Percentiles rank a stretch among this genome's conserved stretches.
Evolutionary conservation across 2,797 vertebrate genomes (phyloP).

Genomic region (Hypotaenidia philippensis): DNA sequence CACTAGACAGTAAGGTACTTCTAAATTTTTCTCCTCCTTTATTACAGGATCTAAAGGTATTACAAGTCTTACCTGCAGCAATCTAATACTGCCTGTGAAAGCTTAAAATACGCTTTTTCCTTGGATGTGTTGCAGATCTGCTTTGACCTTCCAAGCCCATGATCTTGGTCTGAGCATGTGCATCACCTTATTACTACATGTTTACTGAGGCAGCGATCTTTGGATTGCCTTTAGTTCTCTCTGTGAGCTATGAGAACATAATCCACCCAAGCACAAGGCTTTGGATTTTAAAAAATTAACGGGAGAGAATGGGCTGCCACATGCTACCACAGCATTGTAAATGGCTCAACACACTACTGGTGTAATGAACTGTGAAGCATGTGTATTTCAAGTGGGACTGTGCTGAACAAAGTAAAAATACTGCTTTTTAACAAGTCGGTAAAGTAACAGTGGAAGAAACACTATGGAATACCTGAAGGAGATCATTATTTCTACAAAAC

Average conservation of each 20-base stretch:
- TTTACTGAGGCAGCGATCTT: not conserved
- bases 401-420: not conserved
- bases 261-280: not conserved
- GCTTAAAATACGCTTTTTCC: not conserved
- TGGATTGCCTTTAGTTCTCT: not conserved
- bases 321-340: not conserved
- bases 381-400: not conserved
- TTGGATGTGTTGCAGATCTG: not conserved
- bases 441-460: not conserved
- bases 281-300: not conserved
- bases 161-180: not conserved
- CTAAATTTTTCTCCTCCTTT: not conserved
- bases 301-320: not conserved
- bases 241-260: not conserved
- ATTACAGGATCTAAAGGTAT: not conserved
- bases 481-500: not conserved
- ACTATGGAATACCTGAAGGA: not conserved
- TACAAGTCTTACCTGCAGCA: not conserved
- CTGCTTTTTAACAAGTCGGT: not conserved
- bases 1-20: conserved; percentile 95
- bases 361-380: not conserved
- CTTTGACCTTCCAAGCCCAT: not conserved
- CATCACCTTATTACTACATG: not conserved
- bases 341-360: not conserved
- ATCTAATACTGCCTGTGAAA: not conserved